Percentiles rank a stretch among this genome's conserved stretches.
phyloP scores from a whole-genome alignment of 2,888 invertebrate genomes.

The Phragmatobia fuliginosa region DNA sequence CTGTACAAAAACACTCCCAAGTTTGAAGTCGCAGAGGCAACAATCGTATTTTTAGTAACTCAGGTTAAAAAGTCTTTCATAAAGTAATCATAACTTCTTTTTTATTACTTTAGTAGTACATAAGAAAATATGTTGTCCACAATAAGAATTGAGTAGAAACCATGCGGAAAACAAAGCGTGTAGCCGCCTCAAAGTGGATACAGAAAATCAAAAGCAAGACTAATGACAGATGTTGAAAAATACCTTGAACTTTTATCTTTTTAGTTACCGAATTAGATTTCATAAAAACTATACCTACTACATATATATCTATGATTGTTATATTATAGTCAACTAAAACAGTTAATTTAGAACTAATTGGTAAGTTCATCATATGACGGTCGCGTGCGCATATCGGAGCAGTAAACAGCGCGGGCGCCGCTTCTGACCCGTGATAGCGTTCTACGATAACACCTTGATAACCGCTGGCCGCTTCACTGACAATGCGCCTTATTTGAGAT shows the following conservation, averaged over 20 bases:
- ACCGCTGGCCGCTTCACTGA: constrained; percentile 52
- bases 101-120: neutral
- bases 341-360: constrained; percentile 49
- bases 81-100: neutral
- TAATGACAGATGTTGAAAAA: no score
- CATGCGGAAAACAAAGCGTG: no score
- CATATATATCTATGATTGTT: constrained; percentile 35
- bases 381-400: constrained; percentile 72
- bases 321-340: constrained; percentile 47
- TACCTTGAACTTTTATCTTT: no score
- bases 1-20: neutral
- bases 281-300: constrained; percentile 26
- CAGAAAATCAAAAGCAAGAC: neutral
- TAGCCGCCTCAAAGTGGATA: no score
- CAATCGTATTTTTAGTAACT: neutral
- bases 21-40: neutral
- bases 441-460: constrained; percentile 58
- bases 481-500: constrained; percentile 52
- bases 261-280: constrained; percentile 1
- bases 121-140: neutral
- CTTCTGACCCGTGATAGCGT: constrained; percentile 75
- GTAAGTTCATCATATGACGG: constrained; percentile 69
- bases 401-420: constrained; percentile 72
- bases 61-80: neutral
- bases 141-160: neutral